Evolutionary conservation across 1,140 invertebrate genomes (phyloP), one percentile per base, ranked within the genome.

Genomic region (Listronotus bonariensis): DNA sequence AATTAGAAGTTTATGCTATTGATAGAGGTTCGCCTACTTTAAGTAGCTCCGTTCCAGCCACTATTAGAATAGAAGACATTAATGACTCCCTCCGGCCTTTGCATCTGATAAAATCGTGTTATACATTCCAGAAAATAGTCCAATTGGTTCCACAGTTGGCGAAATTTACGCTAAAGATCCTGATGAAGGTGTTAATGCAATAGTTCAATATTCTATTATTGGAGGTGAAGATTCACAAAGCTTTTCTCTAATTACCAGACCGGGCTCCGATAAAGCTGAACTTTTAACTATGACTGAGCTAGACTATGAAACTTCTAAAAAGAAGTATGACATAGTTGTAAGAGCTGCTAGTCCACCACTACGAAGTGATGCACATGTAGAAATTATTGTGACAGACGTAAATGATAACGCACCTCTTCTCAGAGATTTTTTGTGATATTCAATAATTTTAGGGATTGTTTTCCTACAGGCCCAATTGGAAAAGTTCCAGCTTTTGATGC

Each of bases 51-150:
- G 85, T 89, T 10, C 85, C 89, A 43, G 88, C 97, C 0, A 86
- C 87, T 38, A 89, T 99, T 32, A 89, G 89, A 67, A 87, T 99
- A 51, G 90, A 95, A 70, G 95, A 97, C 77, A 89, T 97, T 3
- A 97, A 97, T 72, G 95, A 98, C 77, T 95, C 92, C 95, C 96
- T 0, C 95, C 96, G 0, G 87, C 90, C 0, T 99, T 98, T 78
- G 89, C 93, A 64, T 89, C 88, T 5, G 93, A 96, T 70, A 91
- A 91, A 74, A 88, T 98, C 8, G 86, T 88, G 0, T 85, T 97
- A 5, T 94, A 92, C 74, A 90, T 98, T 9, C 79, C 90, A 0
- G 96, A 99, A 79, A 98, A 98, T 74, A 95, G 92, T 9, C 95
- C 96, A 0, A 87, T 97, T 12, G 93, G 75, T n/a, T 95, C 93